Percentiles rank a stretch among this genome's conserved stretches.
Evolutionary conservation across 2,113 vertebrate genomes (phyloP).

Genomic region (Tupaia chinensis): DNA sequence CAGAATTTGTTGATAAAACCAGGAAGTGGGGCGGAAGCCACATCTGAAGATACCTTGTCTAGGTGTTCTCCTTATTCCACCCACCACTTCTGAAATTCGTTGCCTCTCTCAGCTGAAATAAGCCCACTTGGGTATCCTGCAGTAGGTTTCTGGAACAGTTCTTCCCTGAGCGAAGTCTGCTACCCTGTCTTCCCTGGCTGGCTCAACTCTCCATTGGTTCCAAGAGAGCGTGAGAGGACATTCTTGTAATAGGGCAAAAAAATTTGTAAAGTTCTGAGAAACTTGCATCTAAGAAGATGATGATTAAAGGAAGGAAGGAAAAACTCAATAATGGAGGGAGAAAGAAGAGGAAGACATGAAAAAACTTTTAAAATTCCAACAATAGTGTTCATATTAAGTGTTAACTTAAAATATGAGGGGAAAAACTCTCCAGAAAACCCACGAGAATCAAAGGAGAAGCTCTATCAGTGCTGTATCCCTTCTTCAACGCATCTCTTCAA

Average conservation of each 20-base stretch:
- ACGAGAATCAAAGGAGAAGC: not conserved
- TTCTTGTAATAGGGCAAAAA: conserved; percentile 14
- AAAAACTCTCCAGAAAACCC: not conserved
- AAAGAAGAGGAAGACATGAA: not conserved
- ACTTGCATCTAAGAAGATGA: not conserved
- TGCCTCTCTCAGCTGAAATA: not conserved
- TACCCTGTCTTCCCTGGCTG: not conserved
- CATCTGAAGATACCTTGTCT: not conserved
- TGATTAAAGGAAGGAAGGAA: not conserved
- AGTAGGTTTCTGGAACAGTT: not conserved
- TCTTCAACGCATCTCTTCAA: not conserved
- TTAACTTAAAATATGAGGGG: conserved; percentile 21
- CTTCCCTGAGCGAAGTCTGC: not conserved
- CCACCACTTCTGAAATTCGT: not conserved
- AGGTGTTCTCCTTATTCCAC: not conserved
- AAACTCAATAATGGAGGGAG: not conserved
- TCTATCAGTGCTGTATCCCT: not conserved
- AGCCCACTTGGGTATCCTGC: not conserved
- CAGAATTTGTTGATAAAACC: conserved; percentile 49
- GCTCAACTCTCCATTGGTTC: not conserved
- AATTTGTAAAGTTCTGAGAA: not conserved
- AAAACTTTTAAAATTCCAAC: not conserved
- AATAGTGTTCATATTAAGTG: not conserved
- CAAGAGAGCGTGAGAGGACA: not conserved
- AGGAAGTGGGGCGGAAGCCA: not conserved